Evolutionary conservation across 2,113 vertebrate species (phyloP).

Genomic region (Psammodynastes pulverulentus): DNA sequence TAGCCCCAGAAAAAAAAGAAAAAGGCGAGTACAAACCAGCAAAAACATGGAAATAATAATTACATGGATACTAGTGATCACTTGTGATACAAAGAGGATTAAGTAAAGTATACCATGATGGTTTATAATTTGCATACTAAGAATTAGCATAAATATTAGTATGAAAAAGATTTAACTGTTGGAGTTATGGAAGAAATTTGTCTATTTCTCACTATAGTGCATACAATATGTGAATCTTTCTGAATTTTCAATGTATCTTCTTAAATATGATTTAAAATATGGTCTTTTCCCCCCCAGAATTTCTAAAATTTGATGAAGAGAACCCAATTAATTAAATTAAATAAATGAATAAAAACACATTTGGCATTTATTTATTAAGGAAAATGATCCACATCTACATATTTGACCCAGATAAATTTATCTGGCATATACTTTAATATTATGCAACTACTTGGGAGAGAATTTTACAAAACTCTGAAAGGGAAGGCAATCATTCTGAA

Average conservation of each 20-base stretch:
- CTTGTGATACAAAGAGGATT: slow-evolving; percentile 36
- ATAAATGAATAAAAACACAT: background rate
- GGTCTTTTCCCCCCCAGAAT: background rate
- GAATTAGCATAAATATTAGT: background rate
- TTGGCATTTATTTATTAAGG: background rate
- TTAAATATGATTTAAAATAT: background rate
- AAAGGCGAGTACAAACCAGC: slow-evolving; percentile 24
- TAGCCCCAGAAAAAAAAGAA: background rate
- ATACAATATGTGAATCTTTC: background rate
- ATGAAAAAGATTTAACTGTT: background rate
- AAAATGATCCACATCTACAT: background rate
- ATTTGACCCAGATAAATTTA: background rate
- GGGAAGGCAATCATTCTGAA: background rate
- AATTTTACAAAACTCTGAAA: background rate
- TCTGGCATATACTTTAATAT: background rate
- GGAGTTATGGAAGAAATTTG: slow-evolving; percentile 7
- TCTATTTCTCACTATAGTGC: background rate
- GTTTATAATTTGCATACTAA: slow-evolving; percentile 24
- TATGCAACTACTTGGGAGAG: background rate
- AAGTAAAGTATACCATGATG: slow-evolving; percentile 9
- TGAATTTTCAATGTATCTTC: background rate
- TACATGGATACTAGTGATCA: slow-evolving; percentile 17
- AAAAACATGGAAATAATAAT: slow-evolving; percentile 36
- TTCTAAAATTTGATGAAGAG: background rate
- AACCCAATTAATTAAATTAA: background rate